Conservation (phyloP, 2,113 vertebrate species). For the Panthera leo region DNA sequence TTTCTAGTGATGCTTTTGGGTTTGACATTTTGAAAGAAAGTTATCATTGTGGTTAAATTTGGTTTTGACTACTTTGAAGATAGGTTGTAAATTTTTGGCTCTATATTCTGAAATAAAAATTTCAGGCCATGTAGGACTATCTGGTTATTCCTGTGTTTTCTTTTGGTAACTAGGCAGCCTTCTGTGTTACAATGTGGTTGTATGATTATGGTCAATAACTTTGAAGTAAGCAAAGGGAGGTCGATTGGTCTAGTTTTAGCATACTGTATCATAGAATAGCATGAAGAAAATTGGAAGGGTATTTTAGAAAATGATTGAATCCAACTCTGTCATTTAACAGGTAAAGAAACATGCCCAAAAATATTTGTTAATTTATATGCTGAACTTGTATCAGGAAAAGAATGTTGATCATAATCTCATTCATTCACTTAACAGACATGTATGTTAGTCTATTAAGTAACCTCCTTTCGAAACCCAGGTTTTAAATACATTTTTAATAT, state of each 20-base stretch:
- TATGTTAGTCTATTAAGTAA: not conserved
- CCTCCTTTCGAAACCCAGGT: not conserved
- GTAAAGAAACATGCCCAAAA: not conserved
- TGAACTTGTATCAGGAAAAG: not conserved
- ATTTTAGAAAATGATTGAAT: constrained; percentile 31
- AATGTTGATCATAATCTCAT: not conserved
- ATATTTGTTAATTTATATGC: not conserved
- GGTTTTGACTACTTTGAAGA: constrained; percentile 46
- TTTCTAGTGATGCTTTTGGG: constrained; percentile 22
- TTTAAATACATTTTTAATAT: not conserved
- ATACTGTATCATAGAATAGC: not conserved
- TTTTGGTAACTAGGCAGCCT: constrained; percentile 4
- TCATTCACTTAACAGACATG: not conserved
- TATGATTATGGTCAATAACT: not conserved
- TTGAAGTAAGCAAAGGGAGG: not conserved
- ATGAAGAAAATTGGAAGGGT: not conserved
- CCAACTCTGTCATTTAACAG: not conserved
- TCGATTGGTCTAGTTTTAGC: not conserved
- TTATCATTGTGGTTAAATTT: constrained; percentile 43
- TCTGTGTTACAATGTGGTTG: not conserved
- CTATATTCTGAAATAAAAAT: constrained; percentile 43
- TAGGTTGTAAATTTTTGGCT: constrained; percentile 27
- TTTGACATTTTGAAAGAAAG: constrained; percentile 62
- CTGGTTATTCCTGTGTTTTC: constrained; percentile 47
- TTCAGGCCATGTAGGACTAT: not conserved